Evolutionary conservation across 37 sponge, comb jelly and placozoan species (phyloP), one percentile per base, ranked within the genome.

Genomic region (Cladorhizidae sp.): DNA sequence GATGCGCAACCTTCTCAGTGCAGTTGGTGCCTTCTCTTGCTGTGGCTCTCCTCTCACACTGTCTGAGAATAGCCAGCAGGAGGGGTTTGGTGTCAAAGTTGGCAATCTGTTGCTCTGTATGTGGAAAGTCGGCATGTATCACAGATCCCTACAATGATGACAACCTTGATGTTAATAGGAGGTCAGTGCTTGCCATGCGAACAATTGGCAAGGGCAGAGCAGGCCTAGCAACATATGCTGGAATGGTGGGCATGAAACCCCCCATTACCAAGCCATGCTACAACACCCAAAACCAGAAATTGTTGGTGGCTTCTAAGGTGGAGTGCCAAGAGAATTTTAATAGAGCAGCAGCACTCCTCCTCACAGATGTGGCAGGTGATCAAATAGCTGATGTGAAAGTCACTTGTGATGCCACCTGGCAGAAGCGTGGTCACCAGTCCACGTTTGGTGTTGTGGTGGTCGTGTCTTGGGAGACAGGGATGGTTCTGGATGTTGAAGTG

Each of bases 371-470:
- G n/a, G n/a, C n/a, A n/a, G n/a, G n/a, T n/a, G n/a, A n/a, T n/a
- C n/a, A n/a, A n/a, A n/a, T n/a, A n/a, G n/a, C n/a, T n/a, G n/a
- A n/a, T n/a, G n/a, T n/a, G n/a, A n/a, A n/a, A n/a, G n/a, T n/a
- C n/a, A n/a, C n/a, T n/a, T n/a, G n/a, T n/a, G n/a, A n/a, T n/a
- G n/a, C n/a, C n/a, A n/a, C n/a, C n/a, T n/a, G n/a, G n/a, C n/a
- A n/a, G n/a, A n/a, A n/a, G n/a, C n/a, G n/a, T n/a, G n/a, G n/a
- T n/a, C n/a, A n/a, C n/a, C n/a, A n/a, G n/a, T n/a, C n/a, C n/a
- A n/a, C n/a, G n/a, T 72, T 21, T 40, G 57, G 75, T 33, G 57
- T 74, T 28, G 75, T 74, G 39, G 55, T 74, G 22, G 75, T 54
- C 14, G 55, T 36, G 3, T 74, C 75, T 6, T 40, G 72, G 72